Conservation (phyloP, 2,113 vertebrate genomes). For the Mustelus asterias region DNA sequence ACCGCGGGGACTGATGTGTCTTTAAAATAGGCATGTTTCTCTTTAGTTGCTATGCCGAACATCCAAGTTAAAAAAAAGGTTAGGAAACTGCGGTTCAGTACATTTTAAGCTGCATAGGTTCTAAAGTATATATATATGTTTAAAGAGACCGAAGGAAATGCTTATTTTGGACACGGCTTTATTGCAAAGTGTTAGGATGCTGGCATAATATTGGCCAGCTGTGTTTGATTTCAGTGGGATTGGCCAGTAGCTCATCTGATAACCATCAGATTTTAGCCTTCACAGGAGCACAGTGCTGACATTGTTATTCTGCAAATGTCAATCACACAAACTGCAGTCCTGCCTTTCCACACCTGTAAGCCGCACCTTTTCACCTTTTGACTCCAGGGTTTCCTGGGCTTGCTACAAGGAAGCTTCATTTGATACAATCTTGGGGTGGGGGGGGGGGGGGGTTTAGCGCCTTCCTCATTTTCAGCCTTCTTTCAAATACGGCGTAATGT, state of each 20-base stretch:
- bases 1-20: neutral
- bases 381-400: neutral
- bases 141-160: neutral
- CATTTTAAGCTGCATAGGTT: neutral
- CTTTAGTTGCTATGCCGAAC: neutral
- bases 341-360: conserved; percentile 11
- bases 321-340: conserved; percentile 6
- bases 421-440: neutral
- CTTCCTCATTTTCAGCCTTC: neutral
- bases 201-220: conserved; percentile 13
- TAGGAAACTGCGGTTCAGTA: neutral
- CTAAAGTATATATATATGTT: neutral
- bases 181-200: conserved; percentile 6
- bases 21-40: neutral
- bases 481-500: neutral
- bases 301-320: conserved; percentile 31
- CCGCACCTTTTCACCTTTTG: conserved; percentile 23
- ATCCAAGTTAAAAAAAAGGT: neutral
- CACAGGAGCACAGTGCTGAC: conserved; percentile 29
- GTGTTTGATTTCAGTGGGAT: conserved; percentile 2
- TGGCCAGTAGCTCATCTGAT: conserved; percentile 28
- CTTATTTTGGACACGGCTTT: neutral
- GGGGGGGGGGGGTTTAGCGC: neutral
- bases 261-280: conserved; percentile 22
- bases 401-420: neutral